phyloP scores from a whole-genome alignment of 2,113 vertebrate genomes.

The Benitochromis conjunctus region DNA sequence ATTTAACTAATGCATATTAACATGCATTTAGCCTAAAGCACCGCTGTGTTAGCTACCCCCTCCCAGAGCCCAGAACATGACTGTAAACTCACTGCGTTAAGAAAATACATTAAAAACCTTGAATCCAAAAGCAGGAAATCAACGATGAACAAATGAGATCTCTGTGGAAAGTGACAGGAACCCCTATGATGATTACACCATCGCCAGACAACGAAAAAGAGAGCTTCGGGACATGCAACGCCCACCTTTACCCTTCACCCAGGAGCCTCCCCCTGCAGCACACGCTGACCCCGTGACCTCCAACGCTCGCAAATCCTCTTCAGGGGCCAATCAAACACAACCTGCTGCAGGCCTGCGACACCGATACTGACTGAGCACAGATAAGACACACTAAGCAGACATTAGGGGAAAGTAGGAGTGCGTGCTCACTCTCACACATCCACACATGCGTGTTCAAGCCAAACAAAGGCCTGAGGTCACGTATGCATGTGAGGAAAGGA shows the following conservation, averaged over 20 bases:
- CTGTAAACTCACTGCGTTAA: neutral
- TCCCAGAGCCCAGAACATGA: neutral
- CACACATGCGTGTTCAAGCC: neutral
- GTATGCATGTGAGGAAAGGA: neutral
- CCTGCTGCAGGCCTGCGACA: constrained; percentile 8
- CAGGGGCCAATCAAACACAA: constrained; percentile 32
- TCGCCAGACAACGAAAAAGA: constrained; percentile 27
- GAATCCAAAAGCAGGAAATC: neutral
- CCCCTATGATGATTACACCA: neutral
- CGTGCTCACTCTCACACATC: neutral
- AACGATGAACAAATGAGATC: neutral
- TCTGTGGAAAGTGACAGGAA: constrained; percentile 18
- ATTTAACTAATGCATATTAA: neutral
- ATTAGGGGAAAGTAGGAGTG: neutral
- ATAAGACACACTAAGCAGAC: constrained; percentile 26
- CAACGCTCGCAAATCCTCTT: constrained; percentile 42
- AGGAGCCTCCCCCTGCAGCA: constrained; percentile 15
- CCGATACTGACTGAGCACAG: constrained; percentile 25
- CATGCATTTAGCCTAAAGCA: neutral
- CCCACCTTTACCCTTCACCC: constrained; percentile 12
- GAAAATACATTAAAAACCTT: neutral
- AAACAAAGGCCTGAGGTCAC: constrained; percentile 9
- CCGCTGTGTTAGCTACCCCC: neutral
- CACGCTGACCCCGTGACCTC: constrained; percentile 53
- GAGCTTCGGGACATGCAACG: neutral